phyloP scores from a whole-genome alignment of 2,797 vertebrate species.

The Danio aesculapii region DNA sequence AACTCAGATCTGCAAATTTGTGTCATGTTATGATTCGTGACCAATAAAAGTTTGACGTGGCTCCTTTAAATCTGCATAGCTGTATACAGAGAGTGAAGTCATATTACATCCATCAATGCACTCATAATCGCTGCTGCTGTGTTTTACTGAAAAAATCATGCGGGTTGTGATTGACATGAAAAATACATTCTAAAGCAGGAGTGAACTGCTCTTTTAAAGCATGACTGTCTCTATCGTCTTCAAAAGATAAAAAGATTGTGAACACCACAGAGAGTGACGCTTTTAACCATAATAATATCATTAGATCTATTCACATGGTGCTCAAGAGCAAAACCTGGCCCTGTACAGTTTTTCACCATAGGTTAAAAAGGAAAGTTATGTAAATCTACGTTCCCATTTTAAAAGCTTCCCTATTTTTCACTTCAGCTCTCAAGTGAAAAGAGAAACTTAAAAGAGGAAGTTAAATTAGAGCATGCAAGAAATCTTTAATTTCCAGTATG shows the following conservation, averaged over 20 bases:
- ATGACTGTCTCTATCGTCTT: not conserved
- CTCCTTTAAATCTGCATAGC: too few species aligned
- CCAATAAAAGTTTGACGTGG: too few species aligned
- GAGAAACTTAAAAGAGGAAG: conserved; percentile 66
- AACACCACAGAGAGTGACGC: not conserved
- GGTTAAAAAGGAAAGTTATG: conserved; percentile 58
- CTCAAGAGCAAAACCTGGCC: not conserved
- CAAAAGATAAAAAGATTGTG: not conserved
- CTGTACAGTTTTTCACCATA: not conserved
- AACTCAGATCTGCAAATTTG: too few species aligned
- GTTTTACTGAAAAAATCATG: too few species aligned
- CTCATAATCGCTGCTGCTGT: too few species aligned
- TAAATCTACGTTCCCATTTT: conserved; percentile 61
- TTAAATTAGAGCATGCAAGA: conserved; percentile 2
- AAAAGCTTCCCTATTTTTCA: conserved; percentile 61
- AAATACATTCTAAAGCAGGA: too few species aligned
- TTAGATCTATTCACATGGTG: not conserved
- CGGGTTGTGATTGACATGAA: too few species aligned
- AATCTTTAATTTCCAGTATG: conserved; percentile 17
- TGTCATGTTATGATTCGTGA: too few species aligned
- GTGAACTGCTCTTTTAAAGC: not conserved
- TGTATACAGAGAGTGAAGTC: too few species aligned
- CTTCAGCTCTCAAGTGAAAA: conserved; percentile 64
- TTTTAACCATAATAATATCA: not conserved
- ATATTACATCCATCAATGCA: too few species aligned